Percentiles rank a stretch among this genome's conserved stretches.
Evolutionary conservation across 2,797 vertebrate genomes (phyloP).

Genomic region (Trematocara caparti): DNA sequence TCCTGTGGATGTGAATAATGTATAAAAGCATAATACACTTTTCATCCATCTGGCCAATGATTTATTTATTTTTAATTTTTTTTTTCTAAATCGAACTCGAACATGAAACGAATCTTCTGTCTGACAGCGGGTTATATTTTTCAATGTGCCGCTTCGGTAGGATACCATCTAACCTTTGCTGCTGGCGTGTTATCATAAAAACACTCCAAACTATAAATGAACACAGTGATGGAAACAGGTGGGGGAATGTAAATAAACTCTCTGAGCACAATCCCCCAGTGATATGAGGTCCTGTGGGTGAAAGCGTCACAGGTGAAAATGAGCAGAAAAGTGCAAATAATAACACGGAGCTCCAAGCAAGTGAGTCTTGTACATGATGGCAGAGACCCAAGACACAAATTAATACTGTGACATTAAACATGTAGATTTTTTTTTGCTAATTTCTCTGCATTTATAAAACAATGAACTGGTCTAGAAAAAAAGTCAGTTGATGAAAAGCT

Average conservation of each 20-base stretch:
- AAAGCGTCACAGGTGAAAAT: constrained; percentile 1
- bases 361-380: neutral
- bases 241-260: constrained; percentile 12
- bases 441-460: neutral
- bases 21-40: neutral
- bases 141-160: neutral
- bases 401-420: neutral
- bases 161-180: constrained; percentile 8
- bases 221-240: constrained; percentile 12
- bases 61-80: rapidly evolving
- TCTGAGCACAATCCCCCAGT: neutral
- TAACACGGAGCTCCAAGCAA: neutral
- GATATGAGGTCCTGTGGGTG: neutral
- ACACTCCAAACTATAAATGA: constrained; percentile 18
- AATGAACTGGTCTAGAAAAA: neutral
- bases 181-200: constrained; percentile 8
- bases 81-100: neutral
- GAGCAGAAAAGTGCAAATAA: neutral
- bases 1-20: neutral
- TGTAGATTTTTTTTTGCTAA: neutral
- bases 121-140: neutral
- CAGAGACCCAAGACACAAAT: neutral
- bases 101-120: neutral
- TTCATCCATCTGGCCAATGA: neutral
- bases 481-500: neutral